These are phyloP conservation scores for Varecia variegata DNA, from an alignment of 2,797 vertebrate genomes.

Conservation along the genomic window DNA sequence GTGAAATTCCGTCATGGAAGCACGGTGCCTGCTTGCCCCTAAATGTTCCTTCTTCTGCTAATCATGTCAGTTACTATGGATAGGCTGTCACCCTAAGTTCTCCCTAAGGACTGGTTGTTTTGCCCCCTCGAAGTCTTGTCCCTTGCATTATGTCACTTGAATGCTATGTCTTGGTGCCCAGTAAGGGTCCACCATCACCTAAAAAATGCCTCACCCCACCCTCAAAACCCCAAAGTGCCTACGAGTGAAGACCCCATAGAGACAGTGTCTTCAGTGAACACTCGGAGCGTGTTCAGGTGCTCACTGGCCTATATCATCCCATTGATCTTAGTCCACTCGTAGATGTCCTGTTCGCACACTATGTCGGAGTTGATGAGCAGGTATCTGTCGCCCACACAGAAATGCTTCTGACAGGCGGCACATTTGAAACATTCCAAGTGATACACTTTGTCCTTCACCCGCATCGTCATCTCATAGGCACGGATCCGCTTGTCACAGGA, in stretches of 20 bases:
- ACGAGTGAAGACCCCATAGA: constrained; percentile 61
- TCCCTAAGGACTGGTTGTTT: constrained; percentile 55
- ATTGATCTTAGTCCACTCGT: constrained; percentile 98
- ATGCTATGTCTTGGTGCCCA: constrained; percentile 70
- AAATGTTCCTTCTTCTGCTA: not conserved
- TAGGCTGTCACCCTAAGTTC: not conserved
- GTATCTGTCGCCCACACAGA: constrained; percentile 99
- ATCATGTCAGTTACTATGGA: constrained; percentile 71
- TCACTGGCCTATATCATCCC: constrained; percentile 87
- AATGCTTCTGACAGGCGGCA: constrained; percentile 98
- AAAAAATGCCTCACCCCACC: constrained; percentile 64
- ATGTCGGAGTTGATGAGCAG: constrained; percentile 99
- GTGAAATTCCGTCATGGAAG: not conserved
- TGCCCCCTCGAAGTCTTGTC: constrained; percentile 56
- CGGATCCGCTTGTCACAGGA: constrained; percentile 98
- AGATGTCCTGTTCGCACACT: constrained; percentile 99
- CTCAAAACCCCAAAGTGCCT: constrained; percentile 68
- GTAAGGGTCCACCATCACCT: not conserved
- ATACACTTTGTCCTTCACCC: constrained; percentile 98
- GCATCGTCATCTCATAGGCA: constrained; percentile 99
- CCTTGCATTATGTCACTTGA: constrained; percentile 60
- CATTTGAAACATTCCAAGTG: constrained; percentile 99
- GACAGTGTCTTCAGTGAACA: not conserved
- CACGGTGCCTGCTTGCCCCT: not conserved
- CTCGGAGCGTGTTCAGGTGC: not conserved